Evolutionary conservation across 2,888 invertebrate genomes (phyloP), one percentile per base, ranked within the genome.

Genomic region (Drosophila quinaria): DNA sequence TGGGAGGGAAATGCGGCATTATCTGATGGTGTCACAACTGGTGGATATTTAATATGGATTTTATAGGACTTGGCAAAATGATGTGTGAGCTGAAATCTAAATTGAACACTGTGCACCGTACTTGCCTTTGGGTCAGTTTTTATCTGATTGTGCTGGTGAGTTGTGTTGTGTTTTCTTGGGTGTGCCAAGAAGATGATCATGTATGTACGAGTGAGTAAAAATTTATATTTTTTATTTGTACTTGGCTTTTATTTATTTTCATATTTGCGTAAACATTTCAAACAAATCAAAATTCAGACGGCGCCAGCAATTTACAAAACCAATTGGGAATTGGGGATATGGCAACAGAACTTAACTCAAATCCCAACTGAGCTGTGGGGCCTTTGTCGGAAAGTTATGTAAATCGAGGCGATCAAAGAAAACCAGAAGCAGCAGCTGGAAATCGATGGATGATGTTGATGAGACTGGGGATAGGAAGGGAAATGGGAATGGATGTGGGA

Each of bases 331-430:
- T 35, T 44, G 56, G 56, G 72, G 44, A 63, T 63, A 42, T 9
- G 56, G 50, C 37, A 66, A 52, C 46, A 52, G 37, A 42, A 37
- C 37, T 37, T 37, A 33, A 33, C 51, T 44, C 42, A 60, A 74
- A 37, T 55, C 39, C 41, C 54, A 47, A 37, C 56, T 50, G 60
- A 58, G 49, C 46, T 50, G 42, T 41, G 80, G 65, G 35, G 78
- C 64, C 86, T 81, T 88, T 88, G 86, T 87, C 88, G 88, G 88
- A 70, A 60, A 64, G 81, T 81, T 81, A 81, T 81, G 81, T 81
- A 85, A 87, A 87, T 81, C 70, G 41, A 74, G 59, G 62, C 86
- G 81, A 81, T 81, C 81, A 85, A 74, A 81, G 85, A 63, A 60
- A 59, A 29, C 52, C 62, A 74, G 55, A 58, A 58, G 51, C 37